Evolutionary conservation across 1,140 invertebrate species (phyloP).

Genomic region (Melipona quadrifasciata): DNA sequence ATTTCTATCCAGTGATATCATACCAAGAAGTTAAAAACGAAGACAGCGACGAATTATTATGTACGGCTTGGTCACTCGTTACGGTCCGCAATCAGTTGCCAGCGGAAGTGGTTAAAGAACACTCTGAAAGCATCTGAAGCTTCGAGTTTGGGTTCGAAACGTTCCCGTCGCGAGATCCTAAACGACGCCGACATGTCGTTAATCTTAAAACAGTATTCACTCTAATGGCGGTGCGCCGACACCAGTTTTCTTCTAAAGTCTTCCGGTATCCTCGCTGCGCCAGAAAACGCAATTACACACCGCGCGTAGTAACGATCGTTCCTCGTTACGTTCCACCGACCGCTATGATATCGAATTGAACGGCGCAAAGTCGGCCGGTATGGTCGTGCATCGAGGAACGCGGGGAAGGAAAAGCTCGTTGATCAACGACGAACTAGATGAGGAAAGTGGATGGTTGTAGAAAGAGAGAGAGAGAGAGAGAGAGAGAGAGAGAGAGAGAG

Average conservation of each 20-base stretch:
- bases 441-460: too few species aligned
- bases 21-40: too few species aligned
- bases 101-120: too few species aligned
- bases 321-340: background rate
- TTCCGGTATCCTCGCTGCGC: background rate
- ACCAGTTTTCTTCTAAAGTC: background rate
- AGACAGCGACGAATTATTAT: too few species aligned
- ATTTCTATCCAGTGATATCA: too few species aligned
- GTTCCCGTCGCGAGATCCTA: too few species aligned
- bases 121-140: too few species aligned
- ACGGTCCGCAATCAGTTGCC: too few species aligned
- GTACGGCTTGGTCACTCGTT: too few species aligned
- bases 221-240: background rate
- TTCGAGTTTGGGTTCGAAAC: too few species aligned
- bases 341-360: conserved; percentile 5
- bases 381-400: background rate
- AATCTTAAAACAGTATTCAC: too few species aligned
- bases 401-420: background rate
- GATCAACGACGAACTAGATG: conserved; percentile 1
- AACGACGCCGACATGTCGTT: too few species aligned
- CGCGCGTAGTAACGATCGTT: conserved; percentile 17
- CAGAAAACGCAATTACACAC: conserved; percentile 16
- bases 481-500: background rate
- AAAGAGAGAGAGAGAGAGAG: background rate
- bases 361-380: background rate